phyloP scores from a whole-genome alignment of 1,140 invertebrate species.

The Sipha flava region DNA sequence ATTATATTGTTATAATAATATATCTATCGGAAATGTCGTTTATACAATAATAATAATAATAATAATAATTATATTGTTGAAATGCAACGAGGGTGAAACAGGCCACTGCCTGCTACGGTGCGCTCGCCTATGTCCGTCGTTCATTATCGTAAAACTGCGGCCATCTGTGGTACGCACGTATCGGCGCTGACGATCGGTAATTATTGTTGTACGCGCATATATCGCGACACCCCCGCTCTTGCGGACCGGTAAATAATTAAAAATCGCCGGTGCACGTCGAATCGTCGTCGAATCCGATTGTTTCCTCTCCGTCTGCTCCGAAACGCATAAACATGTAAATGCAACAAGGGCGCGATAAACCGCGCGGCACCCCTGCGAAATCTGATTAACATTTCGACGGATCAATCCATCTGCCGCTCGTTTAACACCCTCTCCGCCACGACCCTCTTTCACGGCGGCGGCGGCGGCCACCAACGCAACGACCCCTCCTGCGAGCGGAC shows the following conservation, averaged over 20 bases:
- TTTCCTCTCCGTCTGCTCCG: constrained; percentile 29
- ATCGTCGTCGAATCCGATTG: constrained; percentile 25
- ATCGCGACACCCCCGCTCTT: not conserved
- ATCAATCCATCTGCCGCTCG: constrained; percentile 31
- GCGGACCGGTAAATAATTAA: constrained; percentile 25
- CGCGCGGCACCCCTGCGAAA: not conserved
- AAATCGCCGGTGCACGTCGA: constrained; percentile 27
- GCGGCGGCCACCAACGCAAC: not conserved
- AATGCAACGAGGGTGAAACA: no score
- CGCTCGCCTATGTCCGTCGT: no score
- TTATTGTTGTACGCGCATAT: not conserved
- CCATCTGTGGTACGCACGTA: not conserved
- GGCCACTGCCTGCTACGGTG: no score
- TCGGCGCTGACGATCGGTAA: not conserved
- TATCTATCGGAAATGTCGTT: not conserved
- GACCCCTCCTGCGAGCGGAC: not conserved
- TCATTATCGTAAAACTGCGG: not conserved
- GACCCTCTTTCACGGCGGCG: not conserved
- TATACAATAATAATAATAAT: not conserved
- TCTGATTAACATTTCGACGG: constrained; percentile 33
- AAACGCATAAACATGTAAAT: constrained; percentile 31
- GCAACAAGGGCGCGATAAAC: constrained; percentile 13
- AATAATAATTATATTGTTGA: no score
- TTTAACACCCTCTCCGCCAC: constrained; percentile 5
- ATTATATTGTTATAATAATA: no score